Evolutionary conservation across 2,113 vertebrate genomes (phyloP).

Genomic region (Emydocephalus ijimae): DNA sequence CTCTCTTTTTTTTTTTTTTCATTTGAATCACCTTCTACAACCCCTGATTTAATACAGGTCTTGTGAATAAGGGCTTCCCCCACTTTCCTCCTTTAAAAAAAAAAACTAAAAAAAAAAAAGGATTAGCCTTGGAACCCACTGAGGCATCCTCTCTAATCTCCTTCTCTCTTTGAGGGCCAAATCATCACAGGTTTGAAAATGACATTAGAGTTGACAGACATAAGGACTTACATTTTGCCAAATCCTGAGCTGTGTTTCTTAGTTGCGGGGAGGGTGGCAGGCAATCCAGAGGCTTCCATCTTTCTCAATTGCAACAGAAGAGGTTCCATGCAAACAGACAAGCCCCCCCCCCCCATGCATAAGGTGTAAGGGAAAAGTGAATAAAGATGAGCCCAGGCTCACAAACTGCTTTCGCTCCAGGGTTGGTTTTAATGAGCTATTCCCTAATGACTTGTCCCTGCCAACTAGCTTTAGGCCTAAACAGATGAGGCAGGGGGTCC

Average conservation of each 20-base stretch:
- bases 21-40: not conserved
- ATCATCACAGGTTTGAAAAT: constrained; percentile 24
- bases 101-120: not conserved
- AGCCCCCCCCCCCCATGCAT: constrained; percentile 51
- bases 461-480: constrained; percentile 87
- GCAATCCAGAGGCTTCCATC: constrained; percentile 46
- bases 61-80: not conserved
- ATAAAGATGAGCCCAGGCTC: constrained; percentile 74
- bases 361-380: constrained; percentile 74
- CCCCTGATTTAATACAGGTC: not conserved
- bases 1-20: not conserved
- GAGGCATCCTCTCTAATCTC: constrained; percentile 16
- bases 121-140: constrained; percentile 18
- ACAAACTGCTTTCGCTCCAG: constrained; percentile 82
- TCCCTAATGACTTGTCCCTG: constrained; percentile 88
- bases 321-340: constrained; percentile 57
- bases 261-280: constrained; percentile 12
- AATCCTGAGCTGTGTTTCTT: constrained; percentile 31
- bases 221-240: constrained; percentile 51
- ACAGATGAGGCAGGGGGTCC: constrained; percentile 87
- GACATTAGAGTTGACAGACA: constrained; percentile 56
- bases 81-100: not conserved
- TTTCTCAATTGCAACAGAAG: constrained; percentile 64
- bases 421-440: constrained; percentile 88
- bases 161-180: not conserved